Evolutionary conservation across 2,797 vertebrate genomes (phyloP), one percentile per base, ranked within the genome.

Genomic region (Eutrigla gurnardus): DNA sequence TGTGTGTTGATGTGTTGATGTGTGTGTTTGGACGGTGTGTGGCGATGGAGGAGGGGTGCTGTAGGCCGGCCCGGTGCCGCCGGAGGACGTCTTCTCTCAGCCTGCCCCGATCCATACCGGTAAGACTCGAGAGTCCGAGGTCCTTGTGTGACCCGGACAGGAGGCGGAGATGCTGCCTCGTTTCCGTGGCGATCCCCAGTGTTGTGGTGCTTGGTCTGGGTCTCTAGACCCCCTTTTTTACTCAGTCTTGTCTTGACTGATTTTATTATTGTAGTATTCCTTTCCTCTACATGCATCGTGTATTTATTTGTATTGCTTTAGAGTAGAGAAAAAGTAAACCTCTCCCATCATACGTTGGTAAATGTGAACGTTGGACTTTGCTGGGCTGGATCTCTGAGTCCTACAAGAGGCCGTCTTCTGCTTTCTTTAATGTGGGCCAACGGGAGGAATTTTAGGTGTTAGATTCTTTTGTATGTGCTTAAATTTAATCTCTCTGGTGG

Each of bases 61-160:
- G 85, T 67, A 82, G 76, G 80, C 77, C 89, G 25, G 65, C 62
- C 0, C 83, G 42, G 12, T 87, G 81, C 83, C 78, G 77, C 49
- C 81, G 86, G 87, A 91, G 87, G 72, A 91, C 87, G 0, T 89
- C 87, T 13, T 92, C 87, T 57, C 73, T 88, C 36, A 85, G 78
- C 0, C 49, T 79, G 7, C 66, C 84, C 4, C 18, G 7, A 46
- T 83, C 68, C 69, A 85, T 78, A 66, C 81, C 77, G 90, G 93
- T 93, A 88, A 92, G 90, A 46, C 37, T 5, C 36, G 17, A 75
- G 59, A 57, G 6, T 12, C 6, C 5, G 49, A 50, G 49, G 49
- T 9, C 12, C 49, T 33, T 52, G 39, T 15, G 70, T 37, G 25
- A 40, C 36, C 35, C 9, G 52, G 17, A 36, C 58, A 47, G 3